Evolutionary conservation across 2,113 vertebrate species (phyloP).

Genomic region (Alectura lathami): DNA sequence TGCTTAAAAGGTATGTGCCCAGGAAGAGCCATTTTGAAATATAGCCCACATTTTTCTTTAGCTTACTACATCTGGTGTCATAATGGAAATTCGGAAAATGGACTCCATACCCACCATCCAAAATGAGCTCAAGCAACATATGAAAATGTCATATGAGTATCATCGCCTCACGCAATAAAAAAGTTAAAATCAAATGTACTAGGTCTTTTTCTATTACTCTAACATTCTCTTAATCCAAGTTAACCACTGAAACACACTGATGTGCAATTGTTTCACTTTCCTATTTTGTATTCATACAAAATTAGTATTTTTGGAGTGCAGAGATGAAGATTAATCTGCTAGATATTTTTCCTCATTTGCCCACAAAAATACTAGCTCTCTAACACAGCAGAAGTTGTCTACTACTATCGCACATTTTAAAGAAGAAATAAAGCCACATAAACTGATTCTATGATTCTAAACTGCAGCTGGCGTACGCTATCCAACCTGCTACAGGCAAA

Average conservation of each 20-base stretch:
- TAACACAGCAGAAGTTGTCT: not conserved
- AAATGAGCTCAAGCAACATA: not conserved
- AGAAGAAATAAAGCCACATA: not conserved
- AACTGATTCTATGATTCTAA: too few relatives aligned
- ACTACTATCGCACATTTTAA: not conserved
- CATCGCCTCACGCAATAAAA: not conserved
- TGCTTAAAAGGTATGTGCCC: not conserved
- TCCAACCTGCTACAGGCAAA: slow-evolving; percentile 24
- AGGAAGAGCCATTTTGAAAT: not conserved
- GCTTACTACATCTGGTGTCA: not conserved
- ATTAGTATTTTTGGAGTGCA: not conserved
- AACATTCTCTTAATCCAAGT: not conserved
- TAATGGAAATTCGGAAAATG: not conserved
- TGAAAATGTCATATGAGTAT: not conserved
- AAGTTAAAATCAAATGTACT: not conserved
- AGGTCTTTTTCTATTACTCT: not conserved
- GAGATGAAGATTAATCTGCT: not conserved
- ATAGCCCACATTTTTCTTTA: not conserved
- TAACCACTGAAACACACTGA: not conserved
- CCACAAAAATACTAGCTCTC: not conserved
- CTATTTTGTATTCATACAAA: not conserved
- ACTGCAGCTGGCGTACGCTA: not conserved
- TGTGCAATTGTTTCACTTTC: not conserved
- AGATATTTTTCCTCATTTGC: not conserved
- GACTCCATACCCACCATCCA: not conserved